Conservation (phyloP, 2,113 vertebrate genomes). For the Podarcis cretensis region DNA sequence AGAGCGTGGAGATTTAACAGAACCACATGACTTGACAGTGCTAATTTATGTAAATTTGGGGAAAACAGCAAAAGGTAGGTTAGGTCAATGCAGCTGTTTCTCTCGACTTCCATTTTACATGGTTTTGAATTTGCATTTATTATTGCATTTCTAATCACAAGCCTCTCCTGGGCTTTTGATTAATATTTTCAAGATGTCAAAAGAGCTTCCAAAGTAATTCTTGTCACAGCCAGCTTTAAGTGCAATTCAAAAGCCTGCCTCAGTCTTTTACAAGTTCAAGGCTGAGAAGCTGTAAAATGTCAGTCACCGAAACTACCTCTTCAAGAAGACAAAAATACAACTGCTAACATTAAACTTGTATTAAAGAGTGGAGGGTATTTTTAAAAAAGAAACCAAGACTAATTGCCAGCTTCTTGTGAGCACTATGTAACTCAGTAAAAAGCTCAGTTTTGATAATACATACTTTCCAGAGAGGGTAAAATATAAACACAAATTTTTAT, state of each 20-base stretch:
- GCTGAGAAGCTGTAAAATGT: background rate
- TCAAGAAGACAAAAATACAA: background rate
- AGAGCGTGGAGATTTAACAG: slow-evolving; percentile 49
- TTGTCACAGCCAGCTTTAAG: slow-evolving; percentile 35
- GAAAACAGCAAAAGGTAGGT: slow-evolving; percentile 19
- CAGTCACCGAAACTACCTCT: background rate
- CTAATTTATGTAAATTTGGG: background rate
- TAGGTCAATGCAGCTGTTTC: slow-evolving; percentile 18
- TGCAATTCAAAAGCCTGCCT: slow-evolving; percentile 24
- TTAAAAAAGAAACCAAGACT: background rate
- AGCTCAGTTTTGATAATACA: accelerated
- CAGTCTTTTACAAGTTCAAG: slow-evolving; percentile 43
- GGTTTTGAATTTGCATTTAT: slow-evolving; percentile 36
- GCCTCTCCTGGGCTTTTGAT: slow-evolving; percentile 30
- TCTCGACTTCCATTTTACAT: slow-evolving; percentile 27
- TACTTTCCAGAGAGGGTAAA: background rate
- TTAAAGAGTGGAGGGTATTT: background rate
- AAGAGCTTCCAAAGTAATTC: slow-evolving; percentile 33
- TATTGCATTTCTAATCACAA: slow-evolving; percentile 39
- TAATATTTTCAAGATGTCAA: slow-evolving; percentile 13
- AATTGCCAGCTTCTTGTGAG: background rate
- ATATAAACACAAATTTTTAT: background rate
- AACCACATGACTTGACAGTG: slow-evolving; percentile 26
- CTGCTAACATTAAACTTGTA: background rate
- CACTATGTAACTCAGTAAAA: background rate